phyloP scores from a whole-genome alignment of 2,113 vertebrate species.

The Odocoileus hemionus region DNA sequence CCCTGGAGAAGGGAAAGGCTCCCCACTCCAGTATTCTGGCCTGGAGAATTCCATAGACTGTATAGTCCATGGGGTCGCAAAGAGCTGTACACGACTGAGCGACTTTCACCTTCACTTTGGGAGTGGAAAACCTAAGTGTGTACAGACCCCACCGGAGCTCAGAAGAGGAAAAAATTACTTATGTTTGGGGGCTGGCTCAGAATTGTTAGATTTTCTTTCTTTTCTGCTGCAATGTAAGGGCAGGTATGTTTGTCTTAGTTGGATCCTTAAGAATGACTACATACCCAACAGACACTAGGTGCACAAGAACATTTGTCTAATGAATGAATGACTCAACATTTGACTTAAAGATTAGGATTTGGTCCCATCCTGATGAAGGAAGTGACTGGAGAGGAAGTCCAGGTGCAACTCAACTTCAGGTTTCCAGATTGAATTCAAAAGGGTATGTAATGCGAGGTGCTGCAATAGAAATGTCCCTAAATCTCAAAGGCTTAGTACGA shows the following conservation, averaged over 20 bases:
- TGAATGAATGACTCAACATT: not conserved
- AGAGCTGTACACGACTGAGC: not conserved
- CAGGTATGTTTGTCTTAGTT: not conserved
- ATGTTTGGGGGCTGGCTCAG: not conserved
- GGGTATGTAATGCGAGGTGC: not conserved
- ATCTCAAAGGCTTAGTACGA: not conserved
- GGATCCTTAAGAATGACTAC: not conserved
- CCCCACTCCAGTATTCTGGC: not conserved
- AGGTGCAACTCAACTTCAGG: not conserved
- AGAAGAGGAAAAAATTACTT: not conserved
- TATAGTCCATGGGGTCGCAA: not conserved
- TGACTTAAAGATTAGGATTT: not conserved
- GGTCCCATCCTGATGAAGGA: not conserved
- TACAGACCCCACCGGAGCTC: not conserved
- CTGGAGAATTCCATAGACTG: not conserved
- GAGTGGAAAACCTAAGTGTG: not conserved
- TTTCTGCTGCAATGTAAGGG: not conserved
- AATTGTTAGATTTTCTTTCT: not conserved
- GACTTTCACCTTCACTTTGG: not conserved
- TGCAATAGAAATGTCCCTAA: not conserved
- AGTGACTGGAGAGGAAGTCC: not conserved
- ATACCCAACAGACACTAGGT: not conserved
- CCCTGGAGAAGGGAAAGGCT: not conserved
- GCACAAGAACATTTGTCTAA: not conserved
- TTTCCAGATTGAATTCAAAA: not conserved